Evolutionary conservation across 2,113 vertebrate genomes (phyloP).

Genomic region (Nesospiza acunhae): DNA sequence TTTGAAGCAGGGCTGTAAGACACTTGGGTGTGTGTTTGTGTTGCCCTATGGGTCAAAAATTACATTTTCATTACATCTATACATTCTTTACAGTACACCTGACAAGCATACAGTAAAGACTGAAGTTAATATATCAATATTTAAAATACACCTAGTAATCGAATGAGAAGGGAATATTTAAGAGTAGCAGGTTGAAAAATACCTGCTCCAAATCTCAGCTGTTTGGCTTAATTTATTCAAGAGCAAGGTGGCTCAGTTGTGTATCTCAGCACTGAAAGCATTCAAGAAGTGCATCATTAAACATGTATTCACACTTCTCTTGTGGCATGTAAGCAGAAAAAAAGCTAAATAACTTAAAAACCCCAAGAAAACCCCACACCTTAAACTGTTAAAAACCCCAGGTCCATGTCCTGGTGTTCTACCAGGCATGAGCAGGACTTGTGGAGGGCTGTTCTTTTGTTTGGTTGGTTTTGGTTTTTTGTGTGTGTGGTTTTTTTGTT

Average conservation of each 20-base stretch:
- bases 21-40: neutral
- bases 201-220: neutral
- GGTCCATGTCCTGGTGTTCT: neutral
- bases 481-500: no score
- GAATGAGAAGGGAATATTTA: neutral
- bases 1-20: neutral
- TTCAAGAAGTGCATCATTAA: neutral
- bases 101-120: neutral
- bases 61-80: neutral
- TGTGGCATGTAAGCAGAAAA: no score
- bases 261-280: neutral
- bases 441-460: neutral
- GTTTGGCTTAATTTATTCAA: neutral
- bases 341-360: no score
- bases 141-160: neutral
- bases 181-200: neutral
- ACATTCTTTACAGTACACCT: neutral
- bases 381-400: no score
- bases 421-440: neutral
- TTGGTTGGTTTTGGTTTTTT: neutral
- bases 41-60: neutral
- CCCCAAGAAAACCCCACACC: neutral
- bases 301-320: neutral
- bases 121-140: neutral
- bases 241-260: neutral